Base-by-base conservation (phyloP, 2,113 vertebrate genomes). In the Agapornis roseicollis region DNA sequence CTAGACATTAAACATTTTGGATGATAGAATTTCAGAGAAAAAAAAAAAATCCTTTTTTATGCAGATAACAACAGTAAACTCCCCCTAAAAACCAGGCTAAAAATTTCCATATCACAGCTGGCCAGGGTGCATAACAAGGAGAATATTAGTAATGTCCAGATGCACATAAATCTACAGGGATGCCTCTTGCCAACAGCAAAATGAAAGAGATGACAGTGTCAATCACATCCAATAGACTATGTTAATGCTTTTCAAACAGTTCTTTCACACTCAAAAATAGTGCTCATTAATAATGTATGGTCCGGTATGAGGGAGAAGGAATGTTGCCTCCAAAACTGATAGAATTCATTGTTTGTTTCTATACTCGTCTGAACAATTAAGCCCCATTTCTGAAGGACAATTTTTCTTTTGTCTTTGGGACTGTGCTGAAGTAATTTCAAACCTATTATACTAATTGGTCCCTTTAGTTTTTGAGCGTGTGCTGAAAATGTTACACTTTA, bases 221-320 rank as follows among this genome's bases (percentile, higher is more conserved):
- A 98, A 97, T 98, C 98, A 98, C 96, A 98, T 98, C 96, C 97
- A 98, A 98, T 98, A 98, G 97, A 96, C 95, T 97, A 97, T 97
- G 98, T 97, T 98, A 98, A 98, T 97, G 97, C 97, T 98, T 98
- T 98, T 98, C 98, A 98, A 98, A 98, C 98, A 98, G 95, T 93
- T 97, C 97, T 98, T 98, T 98, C 98, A 97, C 97, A 96, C 96
- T 98, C 13, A 46, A 97, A 98, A 98, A 98, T 97, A 97, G 96
- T 96, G 93, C 95, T 98, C 96, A 98, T 98, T 98, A 98, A 98
- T 98, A 98, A 98, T 99, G 98, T 95, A 98, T 98, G 91, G 92
- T 96, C 90, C 77, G 1, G 74, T 97, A 97, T 80, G 95, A 97
- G 97, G 95, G 90, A 97, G 93, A 97, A 95, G 85, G 96, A 97